A percentile compares a stretch with the other conserved stretches of the same genome.
These are phyloP conservation scores for Megalops cyprinoides DNA, from an alignment of 2,797 vertebrate genomes.

Conservation along the genomic window DNA sequence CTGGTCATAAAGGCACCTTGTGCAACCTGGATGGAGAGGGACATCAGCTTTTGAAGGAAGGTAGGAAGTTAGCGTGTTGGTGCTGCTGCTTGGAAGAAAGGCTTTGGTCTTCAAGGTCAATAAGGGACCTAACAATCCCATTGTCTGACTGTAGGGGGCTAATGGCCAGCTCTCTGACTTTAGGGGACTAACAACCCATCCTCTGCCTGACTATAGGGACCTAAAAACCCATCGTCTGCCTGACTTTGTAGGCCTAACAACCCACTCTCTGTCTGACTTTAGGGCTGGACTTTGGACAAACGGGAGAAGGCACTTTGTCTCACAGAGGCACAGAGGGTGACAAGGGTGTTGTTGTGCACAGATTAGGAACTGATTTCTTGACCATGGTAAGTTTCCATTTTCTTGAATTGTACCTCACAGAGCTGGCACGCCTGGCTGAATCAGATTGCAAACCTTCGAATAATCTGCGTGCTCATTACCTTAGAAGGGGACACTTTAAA, in stretches of 20 bases:
- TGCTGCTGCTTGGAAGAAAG: neutral
- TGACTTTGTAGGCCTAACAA: neutral
- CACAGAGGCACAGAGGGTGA: neutral
- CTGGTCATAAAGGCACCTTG: slow-evolving; percentile 12
- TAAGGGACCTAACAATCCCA: neutral
- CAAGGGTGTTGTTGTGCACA: neutral
- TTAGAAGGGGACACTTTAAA: neutral
- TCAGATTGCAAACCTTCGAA: slow-evolving; percentile 4
- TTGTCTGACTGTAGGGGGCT: too few species aligned
- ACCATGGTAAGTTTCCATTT: neutral
- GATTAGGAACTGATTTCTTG: neutral
- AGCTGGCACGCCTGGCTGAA: neutral
- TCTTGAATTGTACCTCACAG: neutral
- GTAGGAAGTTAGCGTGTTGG: neutral
- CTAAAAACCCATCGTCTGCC: neutral
- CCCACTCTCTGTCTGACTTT: neutral
- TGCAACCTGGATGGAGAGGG: neutral
- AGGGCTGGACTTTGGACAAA: neutral
- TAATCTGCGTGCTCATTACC: neutral
- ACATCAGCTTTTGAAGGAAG: neutral
- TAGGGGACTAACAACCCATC: neutral
- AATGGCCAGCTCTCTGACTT: neutral
- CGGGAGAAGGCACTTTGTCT: slow-evolving; percentile 9
- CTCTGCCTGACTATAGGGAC: too few species aligned
- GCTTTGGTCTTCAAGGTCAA: neutral